A percentile compares a stretch with the other conserved stretches of the same genome.
Conservation (phyloP, 2,888 invertebrate species). For the Leptinotarsa tumamoca region DNA sequence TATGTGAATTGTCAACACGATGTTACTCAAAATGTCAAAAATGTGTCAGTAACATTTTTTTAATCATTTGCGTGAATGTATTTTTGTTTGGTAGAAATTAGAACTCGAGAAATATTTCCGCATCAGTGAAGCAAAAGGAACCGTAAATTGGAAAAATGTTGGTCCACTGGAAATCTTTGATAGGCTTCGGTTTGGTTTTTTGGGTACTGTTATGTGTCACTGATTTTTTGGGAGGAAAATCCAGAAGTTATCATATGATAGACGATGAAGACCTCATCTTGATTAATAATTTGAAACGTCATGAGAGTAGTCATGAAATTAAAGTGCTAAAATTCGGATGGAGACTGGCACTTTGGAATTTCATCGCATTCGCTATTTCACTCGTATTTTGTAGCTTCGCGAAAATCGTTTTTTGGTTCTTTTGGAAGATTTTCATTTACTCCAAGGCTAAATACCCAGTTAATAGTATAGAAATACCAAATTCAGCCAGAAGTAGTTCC, state of each 20-base stretch:
- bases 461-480: not conserved
- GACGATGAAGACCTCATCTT: not conserved
- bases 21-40: not conserved
- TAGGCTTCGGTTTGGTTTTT: constrained; percentile 57
- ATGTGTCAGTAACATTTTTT: constrained; percentile 26
- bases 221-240: constrained; percentile 50
- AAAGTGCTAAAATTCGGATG: constrained; percentile 46
- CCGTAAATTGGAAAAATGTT: constrained; percentile 48
- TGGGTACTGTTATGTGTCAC: constrained; percentile 57
- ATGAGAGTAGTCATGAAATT: not conserved
- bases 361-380: constrained; percentile 50
- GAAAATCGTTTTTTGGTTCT: constrained; percentile 40
- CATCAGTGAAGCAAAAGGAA: not conserved
- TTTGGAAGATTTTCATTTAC: constrained; percentile 39
- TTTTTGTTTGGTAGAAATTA: constrained; percentile 25
- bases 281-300: not conserved
- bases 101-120: constrained; percentile 3
- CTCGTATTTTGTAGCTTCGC: constrained; percentile 49
- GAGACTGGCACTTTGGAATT: constrained; percentile 51
- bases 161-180: constrained; percentile 57
- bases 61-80: constrained; percentile 1
- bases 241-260: constrained; percentile 30
- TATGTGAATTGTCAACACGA: too few relatives aligned
- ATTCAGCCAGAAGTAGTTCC: constrained; percentile 21
- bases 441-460: constrained; percentile 31